Evolutionary conservation across 1,140 invertebrate genomes (phyloP).

Genomic region (Oncopeltus fasciatus): DNA sequence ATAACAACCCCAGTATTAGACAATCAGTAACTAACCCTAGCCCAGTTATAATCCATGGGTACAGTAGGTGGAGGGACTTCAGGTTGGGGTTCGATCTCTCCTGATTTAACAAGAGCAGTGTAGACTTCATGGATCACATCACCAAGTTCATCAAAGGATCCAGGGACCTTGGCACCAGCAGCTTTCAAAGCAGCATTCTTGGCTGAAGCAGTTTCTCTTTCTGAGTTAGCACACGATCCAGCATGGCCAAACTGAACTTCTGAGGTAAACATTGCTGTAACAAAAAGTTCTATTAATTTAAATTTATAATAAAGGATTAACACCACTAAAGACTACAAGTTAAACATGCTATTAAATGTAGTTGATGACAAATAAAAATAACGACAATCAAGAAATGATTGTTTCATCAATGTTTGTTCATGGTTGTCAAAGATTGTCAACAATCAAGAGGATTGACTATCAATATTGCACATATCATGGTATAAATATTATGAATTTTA

Average conservation of each 20-base stretch:
- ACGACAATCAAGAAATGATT: too few species aligned
- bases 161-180: constrained; percentile 79
- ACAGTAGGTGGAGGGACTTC: constrained; percentile 96
- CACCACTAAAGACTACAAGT: too few species aligned
- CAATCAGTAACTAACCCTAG: constrained; percentile 50
- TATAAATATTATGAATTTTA: too few species aligned
- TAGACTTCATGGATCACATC: constrained; percentile 64
- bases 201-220: constrained; percentile 80
- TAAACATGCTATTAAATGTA: too few species aligned
- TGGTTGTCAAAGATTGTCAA: too few species aligned
- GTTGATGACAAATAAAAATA: too few species aligned
- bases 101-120: constrained; percentile 60
- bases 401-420: too few species aligned
- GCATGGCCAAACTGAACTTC: constrained; percentile 99
- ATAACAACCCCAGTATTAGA: too few species aligned
- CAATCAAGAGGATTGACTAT: too few species aligned
- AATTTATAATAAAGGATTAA: too few species aligned
- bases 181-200: constrained; percentile 78
- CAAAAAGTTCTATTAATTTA: too few species aligned
- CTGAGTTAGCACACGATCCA: constrained; percentile 91
- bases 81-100: constrained; percentile 68
- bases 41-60: constrained; percentile 99
- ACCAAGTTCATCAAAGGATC: constrained; percentile 85
- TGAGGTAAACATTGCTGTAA: constrained; percentile 73
- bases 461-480: too few species aligned